Percentiles rank a stretch among this genome's conserved stretches.
Conservation (phyloP, 2,888 invertebrate species). For the Dryocosmus kuriphilus region DNA sequence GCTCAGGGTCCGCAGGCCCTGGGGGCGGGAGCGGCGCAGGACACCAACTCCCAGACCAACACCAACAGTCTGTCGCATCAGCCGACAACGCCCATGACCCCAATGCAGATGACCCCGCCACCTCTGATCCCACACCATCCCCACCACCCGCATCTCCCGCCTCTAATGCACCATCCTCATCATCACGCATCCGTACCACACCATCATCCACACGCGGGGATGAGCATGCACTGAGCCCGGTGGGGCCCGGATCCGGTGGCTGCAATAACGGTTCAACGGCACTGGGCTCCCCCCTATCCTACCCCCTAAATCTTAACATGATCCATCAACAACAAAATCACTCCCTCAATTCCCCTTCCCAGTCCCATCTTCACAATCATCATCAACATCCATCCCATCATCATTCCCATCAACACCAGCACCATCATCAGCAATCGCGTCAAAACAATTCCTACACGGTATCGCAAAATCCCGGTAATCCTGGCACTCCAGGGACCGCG, state of each 20-base stretch:
- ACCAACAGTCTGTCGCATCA: constrained; percentile 73
- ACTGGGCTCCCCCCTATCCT: constrained; percentile 77
- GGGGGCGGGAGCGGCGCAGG: constrained; percentile 72
- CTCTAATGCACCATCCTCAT: constrained; percentile 80
- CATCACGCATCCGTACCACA: constrained; percentile 76
- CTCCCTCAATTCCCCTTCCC: constrained; percentile 52
- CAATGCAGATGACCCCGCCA: constrained; percentile 78
- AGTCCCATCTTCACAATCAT: constrained; percentile 62
- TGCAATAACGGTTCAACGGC: constrained; percentile 75
- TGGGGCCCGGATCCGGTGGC: constrained; percentile 81
- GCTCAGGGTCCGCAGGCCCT: constrained; percentile 71
- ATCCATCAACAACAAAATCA: constrained; percentile 71
- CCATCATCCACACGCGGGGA: constrained; percentile 78
- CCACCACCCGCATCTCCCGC: constrained; percentile 82
- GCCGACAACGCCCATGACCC: constrained; percentile 80
- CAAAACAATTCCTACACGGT: constrained; percentile 71
- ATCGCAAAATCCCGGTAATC: constrained; percentile 66
- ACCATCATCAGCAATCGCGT: constrained; percentile 67
- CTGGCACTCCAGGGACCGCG: constrained; percentile 72
- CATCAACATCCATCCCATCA: constrained; percentile 66
- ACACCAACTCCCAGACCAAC: constrained; percentile 71
- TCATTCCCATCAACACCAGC: constrained; percentile 60
- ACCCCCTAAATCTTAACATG: constrained; percentile 75
- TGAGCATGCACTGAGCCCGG: constrained; percentile 88
- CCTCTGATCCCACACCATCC: constrained; percentile 81